Conservation (phyloP, 2,888 invertebrate genomes). For the Syrista parreyssii region DNA sequence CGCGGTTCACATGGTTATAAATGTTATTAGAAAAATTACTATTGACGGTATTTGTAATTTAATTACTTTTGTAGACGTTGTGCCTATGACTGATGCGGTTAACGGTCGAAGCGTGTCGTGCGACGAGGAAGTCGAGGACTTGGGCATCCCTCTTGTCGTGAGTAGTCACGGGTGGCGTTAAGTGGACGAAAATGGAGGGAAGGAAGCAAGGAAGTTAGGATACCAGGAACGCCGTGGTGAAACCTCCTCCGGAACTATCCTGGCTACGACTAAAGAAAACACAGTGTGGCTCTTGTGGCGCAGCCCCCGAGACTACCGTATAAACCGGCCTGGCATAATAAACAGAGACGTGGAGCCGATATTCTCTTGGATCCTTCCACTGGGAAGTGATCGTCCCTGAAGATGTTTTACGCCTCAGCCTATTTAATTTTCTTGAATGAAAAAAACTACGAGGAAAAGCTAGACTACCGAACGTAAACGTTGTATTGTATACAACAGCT, state of each 20-base stretch:
- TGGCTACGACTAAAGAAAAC: neutral
- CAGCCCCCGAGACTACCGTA: slow-evolving; percentile 1
- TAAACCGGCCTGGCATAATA: slow-evolving; percentile 5
- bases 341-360: neutral
- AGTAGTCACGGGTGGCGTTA: neutral
- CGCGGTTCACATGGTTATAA: neutral
- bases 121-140: neutral
- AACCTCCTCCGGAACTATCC: neutral
- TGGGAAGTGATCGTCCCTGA: neutral
- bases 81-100: neutral
- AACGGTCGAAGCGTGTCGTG: neutral
- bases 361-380: neutral
- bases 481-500: no score
- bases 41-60: neutral
- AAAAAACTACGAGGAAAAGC: neutral
- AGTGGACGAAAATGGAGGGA: neutral
- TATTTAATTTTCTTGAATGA: neutral
- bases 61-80: neutral
- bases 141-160: neutral
- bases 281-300: neutral
- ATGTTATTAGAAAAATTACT: neutral
- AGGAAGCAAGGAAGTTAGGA: neutral
- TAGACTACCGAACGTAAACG: neutral
- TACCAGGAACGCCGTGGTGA: neutral
- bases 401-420: neutral